These are phyloP conservation scores for Actinostola sp. DNA, from an alignment of 92 coral and sea anemone species.

Conservation along the genomic window DNA sequence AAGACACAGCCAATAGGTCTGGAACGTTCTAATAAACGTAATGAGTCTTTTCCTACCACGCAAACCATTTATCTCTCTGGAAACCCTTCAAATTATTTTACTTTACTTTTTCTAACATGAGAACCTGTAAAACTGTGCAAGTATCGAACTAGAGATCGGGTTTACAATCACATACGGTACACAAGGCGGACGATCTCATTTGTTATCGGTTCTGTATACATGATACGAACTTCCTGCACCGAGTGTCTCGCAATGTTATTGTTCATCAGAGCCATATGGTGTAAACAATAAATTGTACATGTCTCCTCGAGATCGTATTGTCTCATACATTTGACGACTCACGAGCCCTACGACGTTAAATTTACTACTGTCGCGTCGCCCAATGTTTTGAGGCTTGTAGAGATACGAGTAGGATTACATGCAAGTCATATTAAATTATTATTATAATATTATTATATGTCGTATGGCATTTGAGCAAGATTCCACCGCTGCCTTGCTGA, in stretches of 20 bases:
- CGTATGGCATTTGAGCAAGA: background rate
- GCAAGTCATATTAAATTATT: too few species aligned
- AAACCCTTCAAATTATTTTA: background rate
- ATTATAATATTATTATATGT: too few species aligned
- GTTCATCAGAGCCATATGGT: slow-evolving; percentile 8
- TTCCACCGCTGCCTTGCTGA: slow-evolving; percentile 16
- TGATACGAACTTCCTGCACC: slow-evolving; percentile 16
- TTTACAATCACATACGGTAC: background rate
- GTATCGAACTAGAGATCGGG: background rate
- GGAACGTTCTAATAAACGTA: slow-evolving; percentile 28
- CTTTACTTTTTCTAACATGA: background rate
- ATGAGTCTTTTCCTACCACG: slow-evolving; percentile 28
- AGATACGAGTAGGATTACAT: background rate
- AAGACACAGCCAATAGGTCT: slow-evolving; percentile 4
- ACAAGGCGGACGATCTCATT: background rate
- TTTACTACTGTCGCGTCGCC: background rate
- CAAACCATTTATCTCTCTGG: background rate
- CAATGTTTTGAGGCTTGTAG: slow-evolving; percentile 10
- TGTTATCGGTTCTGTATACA: slow-evolving; percentile 1
- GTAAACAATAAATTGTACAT: background rate
- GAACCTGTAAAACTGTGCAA: background rate
- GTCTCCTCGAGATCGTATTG: slow-evolving; percentile 2
- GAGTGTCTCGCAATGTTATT: slow-evolving; percentile 10
- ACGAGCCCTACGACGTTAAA: background rate
- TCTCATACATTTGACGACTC: slow-evolving; percentile 6